Conservation (phyloP, 1,140 invertebrate genomes). For the Aphelenchoides avenae region DNA sequence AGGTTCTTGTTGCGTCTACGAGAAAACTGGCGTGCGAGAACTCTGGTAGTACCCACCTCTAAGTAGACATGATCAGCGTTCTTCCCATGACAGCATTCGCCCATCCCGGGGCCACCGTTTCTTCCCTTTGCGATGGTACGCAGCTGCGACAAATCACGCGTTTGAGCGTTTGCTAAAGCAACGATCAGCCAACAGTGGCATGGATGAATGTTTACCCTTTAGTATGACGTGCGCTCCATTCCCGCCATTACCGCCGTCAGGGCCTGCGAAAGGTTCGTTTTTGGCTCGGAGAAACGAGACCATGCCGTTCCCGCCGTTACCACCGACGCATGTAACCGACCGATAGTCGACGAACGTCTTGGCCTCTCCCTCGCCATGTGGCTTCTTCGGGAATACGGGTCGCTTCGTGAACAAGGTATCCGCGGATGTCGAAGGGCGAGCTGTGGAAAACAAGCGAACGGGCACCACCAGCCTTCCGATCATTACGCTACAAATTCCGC, state of each 20-base stretch:
- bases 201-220: slow-evolving; percentile 64
- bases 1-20: background rate
- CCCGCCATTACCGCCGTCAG: slow-evolving; percentile 92
- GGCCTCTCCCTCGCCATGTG: slow-evolving; percentile 21
- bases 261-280: slow-evolving; percentile 79
- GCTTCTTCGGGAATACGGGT: slow-evolving; percentile 35
- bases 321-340: slow-evolving; percentile 67
- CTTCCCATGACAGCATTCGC: slow-evolving; percentile 66
- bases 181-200: too few species aligned
- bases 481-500: too few species aligned
- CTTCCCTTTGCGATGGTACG: background rate
- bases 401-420: too few species aligned
- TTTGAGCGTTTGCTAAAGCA: background rate
- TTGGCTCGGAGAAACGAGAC: slow-evolving; percentile 77
- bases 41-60: slow-evolving; percentile 8
- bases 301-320: slow-evolving; percentile 84
- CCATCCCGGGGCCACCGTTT: background rate
- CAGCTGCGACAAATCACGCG: background rate
- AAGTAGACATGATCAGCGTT: slow-evolving; percentile 75
- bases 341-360: slow-evolving; percentile 62
- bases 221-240: slow-evolving; percentile 89
- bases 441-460: too few species aligned
- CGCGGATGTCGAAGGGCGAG: too few species aligned
- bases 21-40: slow-evolving; percentile 41
- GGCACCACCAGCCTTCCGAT: too few species aligned